Evolutionary conservation across 2,888 invertebrate genomes (phyloP).

Genomic region (Gasteruption jaculator): DNA sequence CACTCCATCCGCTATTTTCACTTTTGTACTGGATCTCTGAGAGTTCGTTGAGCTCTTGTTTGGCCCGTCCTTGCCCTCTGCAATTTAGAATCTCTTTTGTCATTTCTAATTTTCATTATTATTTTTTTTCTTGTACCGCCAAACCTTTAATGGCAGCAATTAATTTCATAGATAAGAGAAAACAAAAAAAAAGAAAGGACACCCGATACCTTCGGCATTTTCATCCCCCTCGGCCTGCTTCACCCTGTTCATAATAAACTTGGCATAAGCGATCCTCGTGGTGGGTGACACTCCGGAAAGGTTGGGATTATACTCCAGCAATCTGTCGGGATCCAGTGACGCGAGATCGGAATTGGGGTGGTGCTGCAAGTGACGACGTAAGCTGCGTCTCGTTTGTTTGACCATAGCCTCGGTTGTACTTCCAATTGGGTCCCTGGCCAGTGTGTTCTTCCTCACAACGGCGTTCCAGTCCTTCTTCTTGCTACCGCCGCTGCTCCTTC

Average conservation of each 20-base stretch:
- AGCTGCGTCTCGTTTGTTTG: constrained; percentile 65
- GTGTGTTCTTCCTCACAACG: constrained; percentile 68
- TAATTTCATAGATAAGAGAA: too few relatives aligned
- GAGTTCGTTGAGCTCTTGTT: constrained; percentile 15
- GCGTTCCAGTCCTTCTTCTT: constrained; percentile 81
- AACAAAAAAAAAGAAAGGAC: too few relatives aligned
- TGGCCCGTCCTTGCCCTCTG: constrained; percentile 12
- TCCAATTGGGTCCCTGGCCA: constrained; percentile 73
- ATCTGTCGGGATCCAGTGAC: constrained; percentile 68
- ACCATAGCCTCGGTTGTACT: constrained; percentile 65
- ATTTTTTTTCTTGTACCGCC: background rate
- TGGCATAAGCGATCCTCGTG: constrained; percentile 80
- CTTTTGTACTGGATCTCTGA: constrained; percentile 26
- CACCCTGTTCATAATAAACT: constrained; percentile 77
- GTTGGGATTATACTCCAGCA: constrained; percentile 79
- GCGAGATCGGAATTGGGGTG: constrained; percentile 61
- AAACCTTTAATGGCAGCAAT: too few relatives aligned
- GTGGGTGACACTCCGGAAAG: constrained; percentile 70
- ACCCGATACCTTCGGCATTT: background rate
- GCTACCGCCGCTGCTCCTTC: constrained; percentile 54
- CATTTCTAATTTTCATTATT: background rate
- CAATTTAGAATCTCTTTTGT: background rate
- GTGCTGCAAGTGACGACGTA: constrained; percentile 67
- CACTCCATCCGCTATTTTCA: constrained; percentile 12
- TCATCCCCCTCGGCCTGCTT: constrained; percentile 12